These are phyloP conservation scores for Saccopteryx bilineata DNA, from an alignment of 2,113 vertebrate species.

Conservation along the genomic window DNA sequence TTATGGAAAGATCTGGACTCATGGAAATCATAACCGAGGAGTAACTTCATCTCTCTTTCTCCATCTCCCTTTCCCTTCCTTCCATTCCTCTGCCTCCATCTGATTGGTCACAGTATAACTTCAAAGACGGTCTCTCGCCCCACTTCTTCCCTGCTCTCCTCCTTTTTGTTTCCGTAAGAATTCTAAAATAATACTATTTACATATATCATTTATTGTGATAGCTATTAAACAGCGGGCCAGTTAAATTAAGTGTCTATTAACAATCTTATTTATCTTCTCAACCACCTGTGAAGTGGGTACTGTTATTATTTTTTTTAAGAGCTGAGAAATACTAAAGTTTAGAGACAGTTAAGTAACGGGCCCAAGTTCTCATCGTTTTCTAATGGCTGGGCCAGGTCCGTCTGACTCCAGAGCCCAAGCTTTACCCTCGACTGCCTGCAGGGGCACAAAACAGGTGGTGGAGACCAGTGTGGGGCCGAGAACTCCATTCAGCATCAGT, in stretches of 20 bases:
- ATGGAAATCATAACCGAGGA: not conserved
- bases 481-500: not conserved
- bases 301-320: not conserved
- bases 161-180: not conserved
- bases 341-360: not conserved
- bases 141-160: not conserved
- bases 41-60: not conserved
- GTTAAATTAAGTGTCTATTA: not conserved
- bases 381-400: not conserved
- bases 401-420: not conserved
- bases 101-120: not conserved
- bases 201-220: not conserved
- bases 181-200: not conserved
- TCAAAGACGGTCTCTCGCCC: not conserved
- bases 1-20: not conserved
- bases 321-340: not conserved
- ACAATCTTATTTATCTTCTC: not conserved
- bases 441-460: not conserved
- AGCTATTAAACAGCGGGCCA: not conserved
- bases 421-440: not conserved
- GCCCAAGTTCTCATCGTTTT: not conserved
- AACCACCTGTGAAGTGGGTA: not conserved
- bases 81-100: not conserved
- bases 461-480: not conserved
- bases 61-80: not conserved